Conservation (phyloP, 2,113 vertebrate species). For the Aviceda subcristata region DNA sequence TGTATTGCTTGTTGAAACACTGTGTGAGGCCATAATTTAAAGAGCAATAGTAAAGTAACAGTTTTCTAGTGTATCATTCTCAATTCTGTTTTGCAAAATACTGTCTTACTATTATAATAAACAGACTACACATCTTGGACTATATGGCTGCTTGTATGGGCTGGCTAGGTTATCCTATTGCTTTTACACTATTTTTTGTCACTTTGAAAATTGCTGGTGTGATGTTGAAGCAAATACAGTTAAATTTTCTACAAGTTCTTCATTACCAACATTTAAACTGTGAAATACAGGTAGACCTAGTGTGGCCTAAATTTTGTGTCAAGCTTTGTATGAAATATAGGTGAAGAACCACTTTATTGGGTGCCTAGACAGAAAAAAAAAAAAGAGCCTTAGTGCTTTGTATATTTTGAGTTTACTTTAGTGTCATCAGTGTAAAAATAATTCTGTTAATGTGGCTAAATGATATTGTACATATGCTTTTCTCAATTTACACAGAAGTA, state of each 20-base stretch:
- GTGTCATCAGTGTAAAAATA: not conserved
- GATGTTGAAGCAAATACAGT: not conserved
- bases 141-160: not conserved
- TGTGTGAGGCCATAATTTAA: not conserved
- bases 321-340: not conserved
- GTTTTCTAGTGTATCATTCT: not conserved
- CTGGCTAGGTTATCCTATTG: not conserved
- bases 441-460: slow-evolving; percentile 41
- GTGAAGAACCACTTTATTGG: not conserved
- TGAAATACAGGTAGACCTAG: not conserved
- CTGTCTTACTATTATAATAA: not conserved
- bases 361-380: not conserved
- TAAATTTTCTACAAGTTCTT: not conserved
- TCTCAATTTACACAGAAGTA: not conserved
- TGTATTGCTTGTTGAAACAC: not conserved
- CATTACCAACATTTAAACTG: not conserved
- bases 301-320: not conserved
- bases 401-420: slow-evolving; percentile 57
- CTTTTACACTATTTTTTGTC: not conserved
- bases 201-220: not conserved
- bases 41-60: not conserved
- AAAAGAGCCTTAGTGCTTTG: not conserved
- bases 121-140: not conserved
- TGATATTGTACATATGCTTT: not conserved
- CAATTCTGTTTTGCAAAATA: not conserved